phyloP scores from a whole-genome alignment of 2,113 vertebrate genomes.

The Pantherophis guttatus region DNA sequence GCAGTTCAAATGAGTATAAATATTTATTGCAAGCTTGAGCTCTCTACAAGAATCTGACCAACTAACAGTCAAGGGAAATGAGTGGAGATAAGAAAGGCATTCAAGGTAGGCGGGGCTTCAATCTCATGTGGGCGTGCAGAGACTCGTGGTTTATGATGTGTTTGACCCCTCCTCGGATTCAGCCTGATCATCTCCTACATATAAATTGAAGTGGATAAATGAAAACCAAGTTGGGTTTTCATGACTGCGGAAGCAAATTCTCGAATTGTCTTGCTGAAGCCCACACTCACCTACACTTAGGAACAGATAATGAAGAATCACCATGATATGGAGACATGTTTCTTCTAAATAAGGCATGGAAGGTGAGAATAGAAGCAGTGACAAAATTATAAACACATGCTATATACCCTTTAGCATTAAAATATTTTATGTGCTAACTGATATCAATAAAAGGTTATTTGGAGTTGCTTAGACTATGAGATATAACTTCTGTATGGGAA shows the following conservation, averaged over 20 bases:
- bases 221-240: slow-evolving; percentile 17
- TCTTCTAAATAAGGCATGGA: neutral
- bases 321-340: neutral
- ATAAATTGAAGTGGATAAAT: slow-evolving; percentile 1
- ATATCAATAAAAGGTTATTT: neutral
- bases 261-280: neutral
- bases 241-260: slow-evolving; percentile 24
- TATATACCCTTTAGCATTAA: neutral
- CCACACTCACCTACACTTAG: neutral
- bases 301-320: slow-evolving; percentile 1
- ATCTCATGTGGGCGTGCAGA: neutral
- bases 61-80: neutral
- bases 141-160: neutral
- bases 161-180: neutral
- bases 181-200: neutral
- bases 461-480: neutral
- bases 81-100: neutral
- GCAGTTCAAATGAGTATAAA: neutral
- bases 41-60: neutral
- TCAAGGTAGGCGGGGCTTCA: neutral
- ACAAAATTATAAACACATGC: neutral
- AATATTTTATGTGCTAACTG: neutral
- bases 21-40: neutral
- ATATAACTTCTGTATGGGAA: neutral
- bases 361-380: neutral